A percentile compares a stretch with the other conserved stretches of the same genome.
These are phyloP conservation scores for Spea bombifrons DNA, from an alignment of 2,113 vertebrate genomes.

Conservation along the genomic window DNA sequence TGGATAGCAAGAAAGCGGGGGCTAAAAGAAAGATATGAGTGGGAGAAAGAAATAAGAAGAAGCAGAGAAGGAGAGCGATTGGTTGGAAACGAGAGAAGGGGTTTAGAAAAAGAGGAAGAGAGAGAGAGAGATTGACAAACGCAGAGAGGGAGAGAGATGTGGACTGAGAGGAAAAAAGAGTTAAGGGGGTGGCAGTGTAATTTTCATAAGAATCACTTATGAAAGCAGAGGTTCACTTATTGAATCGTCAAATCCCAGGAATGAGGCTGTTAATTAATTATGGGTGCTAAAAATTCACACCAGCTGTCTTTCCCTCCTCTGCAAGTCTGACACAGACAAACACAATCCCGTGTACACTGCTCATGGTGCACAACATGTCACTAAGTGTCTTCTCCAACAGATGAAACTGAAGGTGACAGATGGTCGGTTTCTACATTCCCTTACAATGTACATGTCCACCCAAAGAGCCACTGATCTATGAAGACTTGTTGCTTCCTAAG, in stretches of 20 bases:
- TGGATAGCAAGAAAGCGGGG: no score
- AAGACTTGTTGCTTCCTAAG: not conserved
- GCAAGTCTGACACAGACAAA: conserved; percentile 59
- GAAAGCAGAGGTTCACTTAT: conserved; percentile 69
- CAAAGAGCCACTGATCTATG: no score
- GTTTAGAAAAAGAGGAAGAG: no score
- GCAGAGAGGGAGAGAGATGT: no score
- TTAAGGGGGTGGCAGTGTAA: no score
- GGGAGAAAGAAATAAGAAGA: no score
- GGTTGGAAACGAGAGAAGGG: no score
- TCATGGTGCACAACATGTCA: conserved; percentile 55
- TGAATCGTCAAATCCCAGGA: conserved; percentile 77
- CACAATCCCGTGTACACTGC: conserved; percentile 50
- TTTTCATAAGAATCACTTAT: conserved; percentile 57
- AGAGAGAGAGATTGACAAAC: no score
- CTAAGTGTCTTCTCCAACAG: conserved; percentile 53
- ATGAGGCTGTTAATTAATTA: conserved; percentile 79
- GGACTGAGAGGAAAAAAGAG: no score
- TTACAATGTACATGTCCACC: conserved; percentile 41
- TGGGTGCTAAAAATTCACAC: conserved; percentile 77
- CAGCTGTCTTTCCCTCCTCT: conserved; percentile 67
- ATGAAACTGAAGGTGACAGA: conserved; percentile 60
- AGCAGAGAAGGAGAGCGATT: no score
- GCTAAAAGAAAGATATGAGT: no score
- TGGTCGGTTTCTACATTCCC: conserved; percentile 61